A percentile compares a stretch with the other conserved stretches of the same genome.
Evolutionary conservation across 53 echinoderm and acorn worm genomes (phyloP).

Genomic region (Holothuria leucospilota): DNA sequence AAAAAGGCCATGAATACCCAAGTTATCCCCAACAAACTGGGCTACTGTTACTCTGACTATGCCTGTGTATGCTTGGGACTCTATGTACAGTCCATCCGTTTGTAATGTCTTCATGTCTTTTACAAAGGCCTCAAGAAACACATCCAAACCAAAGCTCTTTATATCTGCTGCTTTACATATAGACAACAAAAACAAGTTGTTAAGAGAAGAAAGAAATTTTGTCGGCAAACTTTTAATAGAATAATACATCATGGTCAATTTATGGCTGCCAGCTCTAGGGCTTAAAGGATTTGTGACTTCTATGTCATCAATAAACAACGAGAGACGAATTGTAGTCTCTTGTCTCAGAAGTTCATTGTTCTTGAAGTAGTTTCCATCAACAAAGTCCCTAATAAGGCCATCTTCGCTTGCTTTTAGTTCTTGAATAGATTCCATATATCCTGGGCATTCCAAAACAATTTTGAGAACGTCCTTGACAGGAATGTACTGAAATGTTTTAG

Average conservation of each 20-base stretch:
- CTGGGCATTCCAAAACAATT: constrained; percentile 16
- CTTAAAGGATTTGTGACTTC: neutral
- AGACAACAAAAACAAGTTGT: constrained; percentile 52
- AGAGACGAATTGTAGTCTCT: constrained; percentile 3
- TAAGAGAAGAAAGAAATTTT: neutral
- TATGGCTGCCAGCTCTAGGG: too few relatives aligned
- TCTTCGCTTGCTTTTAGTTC: constrained; percentile 11
- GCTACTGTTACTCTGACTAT: constrained; percentile 52
- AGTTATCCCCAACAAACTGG: constrained; percentile 74
- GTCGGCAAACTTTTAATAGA: neutral
- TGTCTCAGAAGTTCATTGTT: constrained; percentile 18
- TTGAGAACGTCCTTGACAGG: constrained; percentile 16
- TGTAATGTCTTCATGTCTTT: constrained; percentile 61
- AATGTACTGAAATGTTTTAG: constrained; percentile 29
- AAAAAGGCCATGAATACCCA: constrained; percentile 70
- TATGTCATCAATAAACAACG: constrained; percentile 22
- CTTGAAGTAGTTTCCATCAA: constrained; percentile 21
- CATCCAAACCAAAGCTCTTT: constrained; percentile 64
- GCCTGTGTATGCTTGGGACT: constrained; percentile 50
- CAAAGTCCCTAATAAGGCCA: constrained; percentile 31
- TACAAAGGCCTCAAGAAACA: constrained; percentile 50
- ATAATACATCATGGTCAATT: too few relatives aligned
- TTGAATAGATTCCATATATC: constrained; percentile 37
- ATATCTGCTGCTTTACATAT: constrained; percentile 57
- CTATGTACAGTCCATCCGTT: constrained; percentile 40